Evolutionary conservation across 2,888 invertebrate species (phyloP).

Genomic region (Scrobipalpa costella): DNA sequence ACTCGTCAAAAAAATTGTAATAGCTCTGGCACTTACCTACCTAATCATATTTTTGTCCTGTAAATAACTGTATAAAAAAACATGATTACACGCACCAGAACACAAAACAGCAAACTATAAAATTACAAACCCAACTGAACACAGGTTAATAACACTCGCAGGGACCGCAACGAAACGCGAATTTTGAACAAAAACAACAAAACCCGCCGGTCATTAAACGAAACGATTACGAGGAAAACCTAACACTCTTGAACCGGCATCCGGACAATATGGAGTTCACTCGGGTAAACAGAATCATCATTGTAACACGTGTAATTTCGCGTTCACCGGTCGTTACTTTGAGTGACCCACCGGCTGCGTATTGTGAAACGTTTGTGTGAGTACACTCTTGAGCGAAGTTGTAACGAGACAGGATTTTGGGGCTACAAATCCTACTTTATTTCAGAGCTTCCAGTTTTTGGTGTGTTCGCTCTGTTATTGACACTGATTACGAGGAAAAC

Average conservation of each 20-base stretch:
- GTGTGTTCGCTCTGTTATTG: too few relatives aligned
- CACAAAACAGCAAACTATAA: neutral
- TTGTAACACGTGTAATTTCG: constrained; percentile 76
- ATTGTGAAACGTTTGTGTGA: neutral
- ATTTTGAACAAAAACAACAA: constrained; percentile 16
- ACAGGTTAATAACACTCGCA: neutral
- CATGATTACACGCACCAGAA: neutral
- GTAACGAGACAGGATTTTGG: neutral
- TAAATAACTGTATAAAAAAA: too few relatives aligned
- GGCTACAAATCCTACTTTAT: neutral
- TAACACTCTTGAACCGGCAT: constrained; percentile 63
- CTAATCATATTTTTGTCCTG: too few relatives aligned
- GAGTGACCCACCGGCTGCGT: constrained; percentile 39
- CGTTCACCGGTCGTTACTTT: constrained; percentile 74
- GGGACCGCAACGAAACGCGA: constrained; percentile 21
- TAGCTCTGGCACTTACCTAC: too few relatives aligned
- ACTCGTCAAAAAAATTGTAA: too few relatives aligned
- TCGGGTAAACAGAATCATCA: constrained; percentile 71
- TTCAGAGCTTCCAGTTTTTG: neutral
- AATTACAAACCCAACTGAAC: constrained; percentile 3
- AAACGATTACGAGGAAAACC: constrained; percentile 65
- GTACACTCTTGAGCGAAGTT: neutral
- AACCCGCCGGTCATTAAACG: constrained; percentile 51
- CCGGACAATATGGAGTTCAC: constrained; percentile 59
- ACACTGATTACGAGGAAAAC: constrained; percentile 61